phyloP scores from a whole-genome alignment of 1,140 invertebrate species.

The Nebria ingens region DNA sequence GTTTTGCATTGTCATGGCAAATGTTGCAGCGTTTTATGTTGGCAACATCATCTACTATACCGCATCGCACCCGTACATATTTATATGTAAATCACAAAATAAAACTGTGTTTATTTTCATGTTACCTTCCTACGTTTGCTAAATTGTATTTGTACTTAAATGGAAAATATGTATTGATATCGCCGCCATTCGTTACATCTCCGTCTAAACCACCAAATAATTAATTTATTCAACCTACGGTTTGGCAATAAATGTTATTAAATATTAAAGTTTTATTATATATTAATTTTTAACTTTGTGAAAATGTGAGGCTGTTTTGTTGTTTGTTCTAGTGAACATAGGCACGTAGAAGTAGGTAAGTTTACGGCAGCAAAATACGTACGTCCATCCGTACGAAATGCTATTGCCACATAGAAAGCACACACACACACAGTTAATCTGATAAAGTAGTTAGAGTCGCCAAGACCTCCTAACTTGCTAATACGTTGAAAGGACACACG shows the following conservation, averaged over 20 bases:
- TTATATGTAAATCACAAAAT: slow-evolving; percentile 8
- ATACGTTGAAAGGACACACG: neutral
- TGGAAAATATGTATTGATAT: neutral
- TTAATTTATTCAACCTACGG: no score
- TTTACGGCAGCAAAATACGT: neutral
- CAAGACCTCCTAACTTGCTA: neutral
- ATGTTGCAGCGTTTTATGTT: slow-evolving; percentile 1
- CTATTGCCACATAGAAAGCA: no score
- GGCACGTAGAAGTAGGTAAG: neutral
- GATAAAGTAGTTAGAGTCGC: slow-evolving; percentile 9
- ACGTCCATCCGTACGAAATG: neutral
- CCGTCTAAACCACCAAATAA: no score
- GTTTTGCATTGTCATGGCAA: slow-evolving; percentile 6
- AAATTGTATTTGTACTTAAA: neutral
- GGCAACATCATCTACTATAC: neutral
- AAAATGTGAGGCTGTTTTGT: neutral
- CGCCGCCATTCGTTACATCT: no score
- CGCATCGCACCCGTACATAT: neutral
- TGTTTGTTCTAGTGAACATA: no score
- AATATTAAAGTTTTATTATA: neutral
- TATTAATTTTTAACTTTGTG: neutral
- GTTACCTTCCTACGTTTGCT: neutral
- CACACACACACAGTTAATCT: slow-evolving; percentile 3
- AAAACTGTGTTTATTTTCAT: slow-evolving; percentile 6
- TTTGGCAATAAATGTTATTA: no score